Conservation (phyloP, 1,140 invertebrate species). For the Drosophila miranda region DNA sequence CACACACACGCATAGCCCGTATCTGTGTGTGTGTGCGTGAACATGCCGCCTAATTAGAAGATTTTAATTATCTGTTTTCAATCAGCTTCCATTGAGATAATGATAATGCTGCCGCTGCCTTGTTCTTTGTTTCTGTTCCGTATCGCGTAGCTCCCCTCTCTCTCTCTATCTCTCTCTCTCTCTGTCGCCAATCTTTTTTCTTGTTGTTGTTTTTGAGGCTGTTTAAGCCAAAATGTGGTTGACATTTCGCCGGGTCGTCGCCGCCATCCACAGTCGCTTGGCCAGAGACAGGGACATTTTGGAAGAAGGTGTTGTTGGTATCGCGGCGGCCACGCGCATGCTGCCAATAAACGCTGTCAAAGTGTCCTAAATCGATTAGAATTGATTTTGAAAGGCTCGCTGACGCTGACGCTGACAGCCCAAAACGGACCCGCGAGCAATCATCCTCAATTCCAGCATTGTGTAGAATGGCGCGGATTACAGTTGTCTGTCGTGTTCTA, state of each 20-base stretch:
- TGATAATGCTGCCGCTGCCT: slow-evolving; percentile 54
- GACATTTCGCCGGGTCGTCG: slow-evolving; percentile 47
- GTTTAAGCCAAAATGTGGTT: slow-evolving; percentile 70
- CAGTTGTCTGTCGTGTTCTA: slow-evolving; percentile 77
- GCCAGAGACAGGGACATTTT: slow-evolving; percentile 1
- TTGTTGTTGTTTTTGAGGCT: slow-evolving; percentile 11
- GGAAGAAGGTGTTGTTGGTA: slow-evolving; percentile 62
- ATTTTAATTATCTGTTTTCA: slow-evolving; percentile 80
- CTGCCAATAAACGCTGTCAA: slow-evolving; percentile 79
- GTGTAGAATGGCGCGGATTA: slow-evolving; percentile 70
- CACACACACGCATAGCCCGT: slow-evolving; percentile 35
- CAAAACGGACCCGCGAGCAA: slow-evolving; percentile 43
- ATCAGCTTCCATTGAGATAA: slow-evolving; percentile 78
- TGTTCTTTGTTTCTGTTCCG: background rate
- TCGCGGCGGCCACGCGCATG: slow-evolving; percentile 69
- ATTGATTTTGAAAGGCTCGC: slow-evolving; percentile 69
- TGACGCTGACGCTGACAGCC: slow-evolving; percentile 47
- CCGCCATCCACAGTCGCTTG: no score
- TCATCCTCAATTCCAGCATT: slow-evolving; percentile 26
- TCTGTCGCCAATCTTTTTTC: slow-evolving; percentile 2
- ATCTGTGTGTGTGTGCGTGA: slow-evolving; percentile 60
- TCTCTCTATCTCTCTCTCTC: slow-evolving; percentile 5
- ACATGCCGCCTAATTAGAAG: slow-evolving; percentile 79
- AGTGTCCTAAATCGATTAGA: slow-evolving; percentile 79
- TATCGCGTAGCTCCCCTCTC: background rate